A percentile compares a stretch with the other conserved stretches of the same genome.
Conservation (phyloP, 2,888 invertebrate genomes). For the Drosophila gaucha region DNA sequence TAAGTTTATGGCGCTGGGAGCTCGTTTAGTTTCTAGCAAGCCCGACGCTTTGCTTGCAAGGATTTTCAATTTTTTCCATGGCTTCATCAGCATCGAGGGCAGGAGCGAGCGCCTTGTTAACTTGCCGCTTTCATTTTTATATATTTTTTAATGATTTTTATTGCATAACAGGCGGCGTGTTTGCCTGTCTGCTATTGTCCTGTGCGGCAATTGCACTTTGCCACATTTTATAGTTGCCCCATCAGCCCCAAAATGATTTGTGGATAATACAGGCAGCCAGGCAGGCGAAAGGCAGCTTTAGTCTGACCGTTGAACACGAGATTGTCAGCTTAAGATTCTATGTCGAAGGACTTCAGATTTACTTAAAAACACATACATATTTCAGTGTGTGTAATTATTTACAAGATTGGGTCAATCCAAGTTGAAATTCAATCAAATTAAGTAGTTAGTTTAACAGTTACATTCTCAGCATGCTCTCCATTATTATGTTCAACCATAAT, state of each 20-base stretch:
- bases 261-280: constrained; percentile 31
- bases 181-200: constrained; percentile 47
- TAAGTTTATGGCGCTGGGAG: constrained; percentile 80
- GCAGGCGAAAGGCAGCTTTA: constrained; percentile 2
- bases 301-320: constrained; percentile 6
- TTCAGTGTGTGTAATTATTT: background rate
- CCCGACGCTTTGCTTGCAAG: constrained; percentile 38
- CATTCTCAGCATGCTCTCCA: constrained; percentile 7
- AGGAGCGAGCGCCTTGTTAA: constrained; percentile 59
- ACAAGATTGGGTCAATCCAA: background rate
- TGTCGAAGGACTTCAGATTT: background rate
- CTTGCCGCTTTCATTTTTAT: constrained; percentile 74
- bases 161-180: constrained; percentile 68
- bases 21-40: constrained; percentile 76
- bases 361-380: too few species aligned
- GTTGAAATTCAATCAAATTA: constrained; percentile 22
- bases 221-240: constrained; percentile 73
- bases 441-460: constrained; percentile 2
- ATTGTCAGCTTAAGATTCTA: constrained; percentile 1
- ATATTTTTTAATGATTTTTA: constrained; percentile 81
- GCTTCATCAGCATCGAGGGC: constrained; percentile 49
- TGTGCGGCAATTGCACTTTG: constrained; percentile 77
- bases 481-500: constrained; percentile 11
- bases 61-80: constrained; percentile 54
- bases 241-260: constrained; percentile 43